phyloP scores from a whole-genome alignment of 1,140 invertebrate species.

The Drosophila ogumai region DNA sequence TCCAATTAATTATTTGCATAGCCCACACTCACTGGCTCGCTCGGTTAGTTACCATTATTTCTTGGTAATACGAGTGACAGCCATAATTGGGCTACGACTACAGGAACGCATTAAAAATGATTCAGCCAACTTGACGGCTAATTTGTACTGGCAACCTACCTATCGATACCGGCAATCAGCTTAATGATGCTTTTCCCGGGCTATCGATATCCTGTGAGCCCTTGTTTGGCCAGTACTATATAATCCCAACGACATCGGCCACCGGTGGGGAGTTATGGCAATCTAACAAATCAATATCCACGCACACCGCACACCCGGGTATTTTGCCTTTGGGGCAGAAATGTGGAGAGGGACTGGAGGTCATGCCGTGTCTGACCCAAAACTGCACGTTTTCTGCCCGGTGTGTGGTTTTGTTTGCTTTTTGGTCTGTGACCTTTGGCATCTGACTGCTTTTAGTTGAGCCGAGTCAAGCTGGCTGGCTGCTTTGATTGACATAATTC shows the following conservation, averaged over 20 bases:
- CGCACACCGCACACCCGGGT: constrained; percentile 14
- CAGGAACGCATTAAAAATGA: constrained; percentile 21
- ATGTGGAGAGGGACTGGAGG: constrained; percentile 31
- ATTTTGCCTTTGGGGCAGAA: neutral
- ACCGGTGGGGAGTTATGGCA: constrained; percentile 8
- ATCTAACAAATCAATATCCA: constrained; percentile 36
- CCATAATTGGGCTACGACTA: constrained; percentile 8
- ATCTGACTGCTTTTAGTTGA: constrained; percentile 28
- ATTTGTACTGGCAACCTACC: constrained; percentile 15
- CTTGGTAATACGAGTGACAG: constrained; percentile 19
- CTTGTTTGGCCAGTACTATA: constrained; percentile 7
- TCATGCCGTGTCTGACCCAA: constrained; percentile 53
- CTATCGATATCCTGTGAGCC: constrained; percentile 21
- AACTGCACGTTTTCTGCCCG: constrained; percentile 41
- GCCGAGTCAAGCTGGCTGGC: constrained; percentile 14
- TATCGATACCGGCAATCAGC: constrained; percentile 33
- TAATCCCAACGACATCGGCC: constrained; percentile 6
- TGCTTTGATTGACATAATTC: constrained; percentile 48
- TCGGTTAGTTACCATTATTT: neutral
- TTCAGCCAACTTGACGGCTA: constrained; percentile 37
- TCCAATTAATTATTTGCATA: constrained; percentile 51
- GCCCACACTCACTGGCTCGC: neutral
- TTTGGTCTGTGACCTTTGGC: constrained; percentile 53
- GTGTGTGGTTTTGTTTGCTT: constrained; percentile 28
- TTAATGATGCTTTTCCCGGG: constrained; percentile 35